A percentile compares a stretch with the other conserved stretches of the same genome.
These are phyloP conservation scores for Pristiophorus japonicus DNA, from an alignment of 2,113 vertebrate genomes.

Conservation along the genomic window DNA sequence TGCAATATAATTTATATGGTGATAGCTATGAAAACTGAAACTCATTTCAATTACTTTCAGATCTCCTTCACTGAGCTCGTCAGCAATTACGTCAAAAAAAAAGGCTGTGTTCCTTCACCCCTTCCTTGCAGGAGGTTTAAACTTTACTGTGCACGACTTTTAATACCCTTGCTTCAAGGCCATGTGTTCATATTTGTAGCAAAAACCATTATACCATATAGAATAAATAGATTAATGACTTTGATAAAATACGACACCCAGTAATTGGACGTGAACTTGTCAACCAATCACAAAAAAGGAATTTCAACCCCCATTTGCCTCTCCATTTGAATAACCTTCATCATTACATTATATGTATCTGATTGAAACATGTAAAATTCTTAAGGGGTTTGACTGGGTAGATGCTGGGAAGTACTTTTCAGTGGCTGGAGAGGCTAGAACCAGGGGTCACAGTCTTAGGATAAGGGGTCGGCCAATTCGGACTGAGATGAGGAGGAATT, in stretches of 20 bases:
- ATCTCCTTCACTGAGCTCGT: neutral
- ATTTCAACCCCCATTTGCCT: no score
- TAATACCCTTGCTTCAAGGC: neutral
- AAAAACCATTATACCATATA: neutral
- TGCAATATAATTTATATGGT: neutral
- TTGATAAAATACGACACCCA: neutral
- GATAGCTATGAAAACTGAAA: neutral
- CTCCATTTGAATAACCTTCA: neutral
- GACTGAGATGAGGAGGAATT: no score
- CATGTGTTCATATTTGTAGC: neutral
- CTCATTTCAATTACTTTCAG: slow-evolving; percentile 6
- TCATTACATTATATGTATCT: no score
- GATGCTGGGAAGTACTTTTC: no score
- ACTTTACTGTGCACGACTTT: neutral
- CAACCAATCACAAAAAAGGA: neutral
- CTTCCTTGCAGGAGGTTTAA: neutral
- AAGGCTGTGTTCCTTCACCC: neutral
- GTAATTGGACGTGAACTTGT: neutral
- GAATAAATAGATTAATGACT: neutral
- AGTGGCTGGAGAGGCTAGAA: no score
- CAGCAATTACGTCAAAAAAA: neutral
- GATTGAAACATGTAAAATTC: no score
- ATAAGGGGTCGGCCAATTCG: no score
- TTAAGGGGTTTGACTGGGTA: no score
- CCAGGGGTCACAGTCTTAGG: no score